A percentile compares a stretch with the other conserved stretches of the same genome.
Conservation (phyloP, 2,113 vertebrate genomes). For the Rhea pennata region DNA sequence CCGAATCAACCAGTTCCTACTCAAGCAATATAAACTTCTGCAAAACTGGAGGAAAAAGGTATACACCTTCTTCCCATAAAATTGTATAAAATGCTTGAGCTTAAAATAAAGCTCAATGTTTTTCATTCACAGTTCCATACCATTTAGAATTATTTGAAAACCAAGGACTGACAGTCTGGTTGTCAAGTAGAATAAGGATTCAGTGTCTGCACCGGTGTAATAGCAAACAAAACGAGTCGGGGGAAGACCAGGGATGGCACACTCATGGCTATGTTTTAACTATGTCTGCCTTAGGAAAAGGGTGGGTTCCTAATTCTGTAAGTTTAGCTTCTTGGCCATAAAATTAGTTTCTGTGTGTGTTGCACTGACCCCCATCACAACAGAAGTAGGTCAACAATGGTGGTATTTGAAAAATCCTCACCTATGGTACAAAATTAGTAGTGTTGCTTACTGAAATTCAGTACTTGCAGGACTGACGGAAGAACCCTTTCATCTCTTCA, state of each 20-base stretch:
- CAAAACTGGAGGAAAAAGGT: background rate
- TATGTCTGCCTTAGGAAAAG: background rate
- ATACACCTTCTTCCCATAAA: rapidly evolving
- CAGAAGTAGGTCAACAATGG: background rate
- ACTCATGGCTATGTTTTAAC: background rate
- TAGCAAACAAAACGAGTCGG: background rate
- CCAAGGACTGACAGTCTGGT: background rate
- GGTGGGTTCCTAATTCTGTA: background rate
- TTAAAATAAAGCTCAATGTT: background rate
- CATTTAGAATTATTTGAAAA: background rate
- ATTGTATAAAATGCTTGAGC: background rate
- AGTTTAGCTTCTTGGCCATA: background rate
- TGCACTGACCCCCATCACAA: background rate
- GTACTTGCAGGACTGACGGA: background rate
- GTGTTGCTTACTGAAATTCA: background rate
- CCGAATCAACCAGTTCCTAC: background rate
- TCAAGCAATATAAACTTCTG: background rate
- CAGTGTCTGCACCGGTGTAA: background rate
- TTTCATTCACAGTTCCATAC: background rate
- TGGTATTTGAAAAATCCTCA: background rate
- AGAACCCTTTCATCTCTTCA: background rate
- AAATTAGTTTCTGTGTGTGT: background rate
- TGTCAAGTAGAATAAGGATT: background rate
- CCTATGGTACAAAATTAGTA: background rate
- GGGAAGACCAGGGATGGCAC: background rate